phyloP scores from a whole-genome alignment of 2,888 invertebrate species.

The Cinara cedri region DNA sequence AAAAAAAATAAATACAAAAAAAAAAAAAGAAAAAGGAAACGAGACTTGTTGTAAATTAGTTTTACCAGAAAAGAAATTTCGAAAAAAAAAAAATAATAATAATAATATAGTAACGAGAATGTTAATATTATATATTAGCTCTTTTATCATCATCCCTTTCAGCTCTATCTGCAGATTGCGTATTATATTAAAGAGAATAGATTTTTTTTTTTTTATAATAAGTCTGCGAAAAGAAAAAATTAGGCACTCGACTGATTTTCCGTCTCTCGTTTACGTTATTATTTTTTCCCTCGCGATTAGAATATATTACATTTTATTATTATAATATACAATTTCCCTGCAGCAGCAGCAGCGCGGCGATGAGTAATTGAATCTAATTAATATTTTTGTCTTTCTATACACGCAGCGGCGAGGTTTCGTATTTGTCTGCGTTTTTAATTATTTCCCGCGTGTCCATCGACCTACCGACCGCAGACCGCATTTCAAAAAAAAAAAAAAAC shows the following conservation, averaged over 20 bases:
- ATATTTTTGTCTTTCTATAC: not conserved
- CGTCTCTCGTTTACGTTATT: too few species aligned
- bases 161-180: slow-evolving; percentile 2
- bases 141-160: slow-evolving; percentile 16
- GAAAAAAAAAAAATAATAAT: slow-evolving; percentile 14
- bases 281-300: not conserved
- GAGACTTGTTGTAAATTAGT: slow-evolving; percentile 48
- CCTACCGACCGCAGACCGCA: too few species aligned
- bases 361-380: slow-evolving; percentile 11
- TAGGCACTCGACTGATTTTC: not conserved
- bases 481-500: too few species aligned
- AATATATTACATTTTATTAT: not conserved
- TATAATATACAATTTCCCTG: not conserved
- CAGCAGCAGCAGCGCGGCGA: too few species aligned
- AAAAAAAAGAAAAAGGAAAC: slow-evolving; percentile 24
- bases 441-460: not conserved
- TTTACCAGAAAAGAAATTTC: slow-evolving; percentile 19
- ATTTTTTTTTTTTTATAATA: not conserved
- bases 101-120: slow-evolving; percentile 28
- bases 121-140: not conserved
- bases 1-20: not conserved
- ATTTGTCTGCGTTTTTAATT: not conserved
- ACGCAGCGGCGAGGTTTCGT: not conserved
- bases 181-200: not conserved
- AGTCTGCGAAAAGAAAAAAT: not conserved